Evolutionary conservation across 1,140 invertebrate genomes (phyloP).

Genomic region (Zaprionus capensis): DNA sequence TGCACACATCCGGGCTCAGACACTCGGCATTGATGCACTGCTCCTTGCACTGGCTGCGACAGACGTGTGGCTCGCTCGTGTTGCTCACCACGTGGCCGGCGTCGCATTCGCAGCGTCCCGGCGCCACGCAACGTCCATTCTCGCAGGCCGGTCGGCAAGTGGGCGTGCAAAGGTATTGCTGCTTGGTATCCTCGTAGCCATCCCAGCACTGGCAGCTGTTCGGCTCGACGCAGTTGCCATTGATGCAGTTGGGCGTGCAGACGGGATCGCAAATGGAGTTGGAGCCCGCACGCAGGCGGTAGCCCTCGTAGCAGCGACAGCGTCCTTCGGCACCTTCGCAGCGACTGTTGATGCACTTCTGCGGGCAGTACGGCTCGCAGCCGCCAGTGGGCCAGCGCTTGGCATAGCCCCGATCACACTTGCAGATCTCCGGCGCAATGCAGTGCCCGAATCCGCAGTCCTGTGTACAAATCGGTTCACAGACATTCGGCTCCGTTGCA

Average conservation of each 20-base stretch:
- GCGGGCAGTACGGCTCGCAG: conserved; percentile 84
- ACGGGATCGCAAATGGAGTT: conserved; percentile 84
- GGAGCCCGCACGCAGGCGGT: conserved; percentile 51
- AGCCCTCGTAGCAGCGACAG: conserved; percentile 80
- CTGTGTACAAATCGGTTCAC: conserved; percentile 73
- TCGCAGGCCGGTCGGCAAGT: conserved; percentile 83
- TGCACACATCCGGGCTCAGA: conserved; percentile 82
- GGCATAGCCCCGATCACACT: conserved; percentile 69
- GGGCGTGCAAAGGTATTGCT: conserved; percentile 62
- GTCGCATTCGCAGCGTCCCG: conserved; percentile 68
- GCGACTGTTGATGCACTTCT: conserved; percentile 74
- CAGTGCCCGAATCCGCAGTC: conserved; percentile 65
- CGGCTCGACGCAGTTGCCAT: conserved; percentile 85
- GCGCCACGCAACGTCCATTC: conserved; percentile 68
- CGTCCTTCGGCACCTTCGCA: conserved; percentile 62
- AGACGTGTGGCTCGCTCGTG: conserved; percentile 62
- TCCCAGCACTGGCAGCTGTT: conserved; percentile 68
- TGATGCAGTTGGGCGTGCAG: conserved; percentile 83
- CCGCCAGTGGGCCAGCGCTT: conserved; percentile 68
- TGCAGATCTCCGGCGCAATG: conserved; percentile 71
- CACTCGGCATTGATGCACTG: conserved; percentile 86
- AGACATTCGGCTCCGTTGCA: conserved; percentile 72
- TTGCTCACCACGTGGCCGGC: conserved; percentile 70
- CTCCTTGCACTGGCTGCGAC: conserved; percentile 77
- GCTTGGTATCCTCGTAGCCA: conserved; percentile 74